A percentile compares a stretch with the other conserved stretches of the same genome.
Conservation (phyloP, 2,888 invertebrate species). For the Phaonia tiefii region DNA sequence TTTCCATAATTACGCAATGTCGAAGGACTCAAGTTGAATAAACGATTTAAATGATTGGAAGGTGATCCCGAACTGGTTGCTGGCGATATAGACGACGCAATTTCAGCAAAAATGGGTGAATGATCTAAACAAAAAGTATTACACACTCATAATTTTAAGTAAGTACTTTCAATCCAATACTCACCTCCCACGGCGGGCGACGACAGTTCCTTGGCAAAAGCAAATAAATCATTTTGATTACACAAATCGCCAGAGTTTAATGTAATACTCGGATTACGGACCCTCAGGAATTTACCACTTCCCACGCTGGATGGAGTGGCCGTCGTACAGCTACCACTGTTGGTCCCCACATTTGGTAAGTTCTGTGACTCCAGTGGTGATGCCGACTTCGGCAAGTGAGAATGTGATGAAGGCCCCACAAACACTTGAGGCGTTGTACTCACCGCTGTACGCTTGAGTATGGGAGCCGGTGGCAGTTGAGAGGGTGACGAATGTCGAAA, state of each 20-base stretch:
- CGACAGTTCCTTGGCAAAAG: slow-evolving; percentile 78
- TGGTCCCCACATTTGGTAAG: slow-evolving; percentile 71
- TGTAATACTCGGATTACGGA: slow-evolving; percentile 78
- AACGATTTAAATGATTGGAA: slow-evolving; percentile 75
- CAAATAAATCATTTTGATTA: slow-evolving; percentile 78
- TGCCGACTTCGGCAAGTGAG: slow-evolving; percentile 72
- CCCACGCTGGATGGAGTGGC: slow-evolving; percentile 51
- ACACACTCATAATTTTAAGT: background rate
- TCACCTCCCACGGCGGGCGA: slow-evolving; percentile 75
- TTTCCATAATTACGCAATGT: slow-evolving; percentile 77
- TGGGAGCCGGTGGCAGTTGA: slow-evolving; percentile 76
- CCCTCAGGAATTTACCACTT: slow-evolving; percentile 72
- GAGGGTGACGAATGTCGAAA: slow-evolving; percentile 74
- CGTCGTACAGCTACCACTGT: slow-evolving; percentile 42
- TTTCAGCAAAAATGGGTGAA: slow-evolving; percentile 78
- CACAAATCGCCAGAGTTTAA: slow-evolving; percentile 77
- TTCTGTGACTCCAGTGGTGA: slow-evolving; percentile 76
- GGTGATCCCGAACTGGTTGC: slow-evolving; percentile 77
- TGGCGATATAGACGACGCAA: slow-evolving; percentile 76
- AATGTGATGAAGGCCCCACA: slow-evolving; percentile 1
- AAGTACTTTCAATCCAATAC: slow-evolving; percentile 44
- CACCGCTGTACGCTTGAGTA: slow-evolving; percentile 71
- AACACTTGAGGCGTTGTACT: slow-evolving; percentile 32
- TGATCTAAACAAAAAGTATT: slow-evolving; percentile 70
- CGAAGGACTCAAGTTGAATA: slow-evolving; percentile 78